Percentiles rank a stretch among this genome's conserved stretches.
Conservation (phyloP, 2,113 vertebrate species). For the Scatophagus argus region DNA sequence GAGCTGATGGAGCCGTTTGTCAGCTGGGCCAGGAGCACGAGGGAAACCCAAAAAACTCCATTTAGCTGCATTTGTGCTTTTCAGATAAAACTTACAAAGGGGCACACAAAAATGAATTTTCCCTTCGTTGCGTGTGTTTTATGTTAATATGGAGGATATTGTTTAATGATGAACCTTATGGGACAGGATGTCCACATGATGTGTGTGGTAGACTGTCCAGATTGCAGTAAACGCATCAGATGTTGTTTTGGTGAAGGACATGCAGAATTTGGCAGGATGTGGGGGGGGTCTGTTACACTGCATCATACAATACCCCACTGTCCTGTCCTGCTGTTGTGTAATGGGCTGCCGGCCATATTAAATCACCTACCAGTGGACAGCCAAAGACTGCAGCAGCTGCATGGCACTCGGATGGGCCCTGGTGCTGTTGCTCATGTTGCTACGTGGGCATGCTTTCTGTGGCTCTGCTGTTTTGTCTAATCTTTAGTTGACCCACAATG, state of each 20-base stretch:
- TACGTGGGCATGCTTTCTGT: neutral
- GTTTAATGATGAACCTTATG: neutral
- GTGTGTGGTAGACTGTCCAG: neutral
- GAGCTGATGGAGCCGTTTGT: neutral
- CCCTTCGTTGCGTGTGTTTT: neutral
- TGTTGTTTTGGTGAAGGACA: conserved; percentile 62
- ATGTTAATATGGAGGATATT: neutral
- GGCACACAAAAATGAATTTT: neutral
- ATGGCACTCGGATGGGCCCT: conserved; percentile 5
- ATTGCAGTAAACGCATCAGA: conserved; percentile 54
- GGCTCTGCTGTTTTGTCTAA: neutral
- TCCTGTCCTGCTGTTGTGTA: conserved; percentile 72
- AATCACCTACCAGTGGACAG: conserved; percentile 52
- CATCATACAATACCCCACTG: conserved; percentile 72
- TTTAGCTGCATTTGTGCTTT: neutral
- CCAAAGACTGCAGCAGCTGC: conserved; percentile 60
- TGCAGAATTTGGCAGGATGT: conserved; percentile 64
- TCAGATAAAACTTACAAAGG: neutral
- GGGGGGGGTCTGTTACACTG: conserved; percentile 61
- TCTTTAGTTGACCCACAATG: neutral
- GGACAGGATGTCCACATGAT: neutral
- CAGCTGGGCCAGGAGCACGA: conserved; percentile 12
- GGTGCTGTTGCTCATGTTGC: conserved; percentile 19
- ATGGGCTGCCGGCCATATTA: conserved; percentile 51
- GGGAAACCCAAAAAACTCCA: neutral